Conservation (phyloP, 2,888 invertebrate genomes). For the Seira musarum region DNA sequence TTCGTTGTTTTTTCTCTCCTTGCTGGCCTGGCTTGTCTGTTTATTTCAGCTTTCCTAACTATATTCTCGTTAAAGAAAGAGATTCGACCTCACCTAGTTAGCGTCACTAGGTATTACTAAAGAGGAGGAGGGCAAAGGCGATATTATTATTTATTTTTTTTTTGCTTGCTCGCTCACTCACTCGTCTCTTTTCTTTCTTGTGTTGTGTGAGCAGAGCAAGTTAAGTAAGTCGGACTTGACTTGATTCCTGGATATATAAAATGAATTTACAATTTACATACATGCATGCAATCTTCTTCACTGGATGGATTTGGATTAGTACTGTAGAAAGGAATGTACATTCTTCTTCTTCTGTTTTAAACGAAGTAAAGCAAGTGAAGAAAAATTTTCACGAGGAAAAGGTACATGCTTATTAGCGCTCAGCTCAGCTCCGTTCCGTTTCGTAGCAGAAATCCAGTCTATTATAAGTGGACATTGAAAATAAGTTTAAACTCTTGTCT, state of each 20-base stretch:
- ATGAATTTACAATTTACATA: no score
- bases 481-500: no score
- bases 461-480: no score
- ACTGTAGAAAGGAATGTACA: conserved; percentile 37
- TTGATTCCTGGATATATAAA: conserved; percentile 9
- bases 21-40: no score
- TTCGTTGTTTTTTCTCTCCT: background rate
- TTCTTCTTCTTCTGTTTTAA: conserved; percentile 1
- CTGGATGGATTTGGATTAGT: conserved; percentile 1
- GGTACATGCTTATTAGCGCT: conserved; percentile 31
- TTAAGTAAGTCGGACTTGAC: background rate
- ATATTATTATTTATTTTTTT: conserved; percentile 27
- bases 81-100: conserved; percentile 63
- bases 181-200: no score
- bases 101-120: conserved; percentile 51
- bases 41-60: conserved; percentile 48
- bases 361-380: conserved; percentile 18
- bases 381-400: conserved; percentile 17
- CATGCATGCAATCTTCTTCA: conserved; percentile 15
- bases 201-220: background rate
- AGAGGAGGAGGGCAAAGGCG: conserved; percentile 54
- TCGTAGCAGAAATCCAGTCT: no score
- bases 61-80: conserved; percentile 61
- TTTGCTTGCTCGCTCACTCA: background rate
- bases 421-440: no score